Evolutionary conservation across 2,888 invertebrate species (phyloP), one percentile per base, ranked within the genome.

Genomic region (Tachystola acroxantha): DNA sequence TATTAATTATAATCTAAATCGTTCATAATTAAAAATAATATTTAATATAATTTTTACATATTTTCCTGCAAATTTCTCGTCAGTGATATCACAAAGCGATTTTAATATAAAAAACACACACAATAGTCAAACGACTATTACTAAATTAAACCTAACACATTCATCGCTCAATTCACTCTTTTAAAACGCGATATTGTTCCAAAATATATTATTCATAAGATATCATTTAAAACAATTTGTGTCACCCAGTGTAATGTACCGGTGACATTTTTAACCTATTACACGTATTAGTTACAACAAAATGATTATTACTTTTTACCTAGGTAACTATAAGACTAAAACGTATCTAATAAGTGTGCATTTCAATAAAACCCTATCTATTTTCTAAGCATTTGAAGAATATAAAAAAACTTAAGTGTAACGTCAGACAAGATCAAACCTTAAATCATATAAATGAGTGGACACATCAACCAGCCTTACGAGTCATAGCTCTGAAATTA

Each of bases 381-480:
- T 49, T 47, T 48, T 41, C 33, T 26, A 46, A 45, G 45, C 37
- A 37, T 40, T 45, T 43, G 53, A 47, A 45, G 45, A 57, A 53
- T 45, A 39, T 43, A 38, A 42, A 48, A 51, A 53, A 37, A 39
- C 42, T 50, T 30, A 33, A 37, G 14, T 10, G 19, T 24, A 36
- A 24, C 20, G 28, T 33, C 27, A 32, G 31, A 33, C 41, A 33
- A 48, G 50, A 37, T 41, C 43, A 51, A 57, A 60, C 42, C 50
- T 64, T 64, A 68, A 66, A 67, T 48, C 53, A 64, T 64, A 58
- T 55, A 64, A 64, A 61, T 53, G 60, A 79, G 74, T 84, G 82
- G 85, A 80, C 82, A 71, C 85, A 61, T 76, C 70, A 81, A 85
- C 82, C 85, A 85, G 84, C 84, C 69, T 74, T 66, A 49, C 43